Evolutionary conservation across 2,113 vertebrate genomes (phyloP).

Genomic region (mouse (Mus musculus)): GRCm39 chr14:10351501-10352000

Average conservation of each 20-base stretch:
- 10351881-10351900: background rate
- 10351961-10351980: background rate
- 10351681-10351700: background rate
- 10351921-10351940: background rate
- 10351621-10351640: background rate
- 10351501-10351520: background rate
- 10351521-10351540: background rate
- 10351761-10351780: background rate
- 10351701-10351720: too few relatives aligned
- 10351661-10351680: background rate
- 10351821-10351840: background rate
- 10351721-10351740: background rate
- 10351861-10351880: background rate
- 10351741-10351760: background rate
- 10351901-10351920: background rate
- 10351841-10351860: background rate
- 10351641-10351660: background rate
- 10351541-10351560: background rate
- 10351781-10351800: background rate
- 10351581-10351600: background rate
- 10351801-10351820: background rate
- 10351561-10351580: background rate
- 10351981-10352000: background rate
- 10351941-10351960: background rate
- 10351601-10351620: background rate